These are phyloP conservation scores for Chymomyza procnemis DNA, from an alignment of 2,888 invertebrate genomes.

Conservation along the genomic window DNA sequence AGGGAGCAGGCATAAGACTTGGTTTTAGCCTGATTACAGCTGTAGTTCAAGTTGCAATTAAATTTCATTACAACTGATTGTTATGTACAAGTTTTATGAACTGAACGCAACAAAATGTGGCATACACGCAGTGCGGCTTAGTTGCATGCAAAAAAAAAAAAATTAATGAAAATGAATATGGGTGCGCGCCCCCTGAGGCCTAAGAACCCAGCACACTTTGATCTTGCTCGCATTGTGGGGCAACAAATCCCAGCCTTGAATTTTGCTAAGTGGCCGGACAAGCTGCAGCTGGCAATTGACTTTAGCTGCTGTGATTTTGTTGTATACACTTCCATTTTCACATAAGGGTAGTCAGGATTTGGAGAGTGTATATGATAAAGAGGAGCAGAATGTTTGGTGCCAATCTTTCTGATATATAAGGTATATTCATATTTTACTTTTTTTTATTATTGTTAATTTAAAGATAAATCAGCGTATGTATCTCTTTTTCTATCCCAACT, in stretches of 20 bases:
- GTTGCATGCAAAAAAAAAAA: conserved; percentile 26
- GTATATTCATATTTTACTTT: no score
- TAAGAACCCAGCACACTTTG: not conserved
- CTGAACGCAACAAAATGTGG: not conserved
- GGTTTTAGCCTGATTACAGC: conserved; percentile 41
- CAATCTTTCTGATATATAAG: no score
- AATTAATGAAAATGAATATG: not conserved
- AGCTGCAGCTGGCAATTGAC: conserved; percentile 39
- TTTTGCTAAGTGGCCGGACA: not conserved
- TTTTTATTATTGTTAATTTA: no score
- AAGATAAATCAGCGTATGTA: no score
- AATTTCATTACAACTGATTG: conserved; percentile 56
- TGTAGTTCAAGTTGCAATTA: conserved; percentile 44
- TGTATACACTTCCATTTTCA: not conserved
- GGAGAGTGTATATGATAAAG: no score
- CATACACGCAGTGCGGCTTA: conserved; percentile 12
- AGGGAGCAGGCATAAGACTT: conserved; percentile 19
- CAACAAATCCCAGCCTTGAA: not conserved
- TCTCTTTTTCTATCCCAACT: no score
- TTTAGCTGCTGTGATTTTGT: conserved; percentile 5
- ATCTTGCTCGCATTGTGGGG: not conserved
- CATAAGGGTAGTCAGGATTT: no score
- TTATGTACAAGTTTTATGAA: not conserved
- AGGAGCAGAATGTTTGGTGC: no score
- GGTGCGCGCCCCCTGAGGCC: not conserved